phyloP scores from a whole-genome alignment of 2,888 invertebrate species.

The Acanthosepion lycidas region DNA sequence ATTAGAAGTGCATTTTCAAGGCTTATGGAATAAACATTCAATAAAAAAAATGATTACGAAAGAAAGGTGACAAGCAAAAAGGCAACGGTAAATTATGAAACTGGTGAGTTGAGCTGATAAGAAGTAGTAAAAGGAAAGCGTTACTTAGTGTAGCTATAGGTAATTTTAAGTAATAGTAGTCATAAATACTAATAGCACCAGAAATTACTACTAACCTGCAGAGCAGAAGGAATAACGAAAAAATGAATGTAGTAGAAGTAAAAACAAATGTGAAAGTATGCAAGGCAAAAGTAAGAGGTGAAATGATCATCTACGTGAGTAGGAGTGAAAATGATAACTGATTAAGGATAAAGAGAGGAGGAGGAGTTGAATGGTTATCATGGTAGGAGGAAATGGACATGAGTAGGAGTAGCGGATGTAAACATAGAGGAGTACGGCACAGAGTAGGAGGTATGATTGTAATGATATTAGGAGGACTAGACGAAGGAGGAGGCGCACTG shows the following conservation, averaged over 20 bases:
- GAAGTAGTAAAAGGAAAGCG: too few species aligned
- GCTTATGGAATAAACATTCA: too few species aligned
- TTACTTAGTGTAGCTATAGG: too few species aligned
- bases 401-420: not conserved
- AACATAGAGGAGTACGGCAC: not conserved
- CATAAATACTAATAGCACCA: too few species aligned
- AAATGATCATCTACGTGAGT: not conserved
- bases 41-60: too few species aligned
- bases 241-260: not conserved
- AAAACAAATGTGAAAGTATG: not conserved
- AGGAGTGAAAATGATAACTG: not conserved
- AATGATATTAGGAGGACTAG: not conserved
- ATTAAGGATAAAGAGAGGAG: not conserved
- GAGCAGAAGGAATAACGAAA: too few species aligned
- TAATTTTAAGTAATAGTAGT: too few species aligned
- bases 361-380: not conserved
- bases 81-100: too few species aligned
- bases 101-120: too few species aligned
- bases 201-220: too few species aligned
- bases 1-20: too few species aligned
- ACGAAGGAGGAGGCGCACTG: not conserved
- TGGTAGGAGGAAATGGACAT: not conserved
- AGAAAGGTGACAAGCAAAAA: too few species aligned
- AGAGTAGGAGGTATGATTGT: not conserved
- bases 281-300: not conserved